A percentile compares a stretch with the other conserved stretches of the same genome.
These are phyloP conservation scores for Haemorhous mexicanus DNA, from an alignment of 2,113 vertebrate genomes.

Conservation along the genomic window DNA sequence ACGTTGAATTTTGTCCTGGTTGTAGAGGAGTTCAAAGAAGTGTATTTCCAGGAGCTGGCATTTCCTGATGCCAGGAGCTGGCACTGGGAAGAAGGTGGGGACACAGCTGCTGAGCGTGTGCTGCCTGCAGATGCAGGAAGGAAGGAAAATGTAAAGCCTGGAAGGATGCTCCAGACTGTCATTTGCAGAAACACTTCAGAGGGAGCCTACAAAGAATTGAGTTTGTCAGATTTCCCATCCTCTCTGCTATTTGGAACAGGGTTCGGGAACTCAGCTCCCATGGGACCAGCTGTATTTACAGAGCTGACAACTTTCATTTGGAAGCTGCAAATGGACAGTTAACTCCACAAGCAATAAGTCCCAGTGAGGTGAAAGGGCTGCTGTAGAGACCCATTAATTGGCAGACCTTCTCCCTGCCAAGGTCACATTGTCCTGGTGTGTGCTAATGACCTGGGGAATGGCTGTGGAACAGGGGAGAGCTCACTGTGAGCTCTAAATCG, in stretches of 20 bases:
- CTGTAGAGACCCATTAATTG: not conserved
- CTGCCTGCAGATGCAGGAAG: not conserved
- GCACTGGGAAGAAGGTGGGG: not conserved
- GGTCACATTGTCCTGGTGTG: not conserved
- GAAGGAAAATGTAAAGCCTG: not conserved
- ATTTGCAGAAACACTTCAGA: not conserved
- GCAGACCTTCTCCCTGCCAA: not conserved
- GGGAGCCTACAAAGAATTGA: not conserved
- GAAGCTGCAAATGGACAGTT: not conserved
- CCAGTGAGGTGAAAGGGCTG: not conserved
- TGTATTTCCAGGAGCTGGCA: not conserved
- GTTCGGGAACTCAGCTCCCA: not conserved
- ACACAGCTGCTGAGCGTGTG: not conserved
- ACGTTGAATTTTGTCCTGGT: fast-evolving
- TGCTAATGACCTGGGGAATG: not conserved
- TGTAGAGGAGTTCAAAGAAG: not conserved
- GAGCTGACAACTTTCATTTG: constrained; percentile 19
- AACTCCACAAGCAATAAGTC: not conserved
- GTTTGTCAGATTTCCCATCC: constrained; percentile 6
- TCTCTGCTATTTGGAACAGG: not conserved
- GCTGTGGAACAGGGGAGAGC: not conserved
- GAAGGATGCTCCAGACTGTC: not conserved
- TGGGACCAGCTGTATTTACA: not conserved
- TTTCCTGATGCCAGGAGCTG: not conserved
- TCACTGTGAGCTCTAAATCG: not conserved